Evolutionary conservation across 1,140 invertebrate species (phyloP).

Genomic region (Leptinotarsa undecemlineata): DNA sequence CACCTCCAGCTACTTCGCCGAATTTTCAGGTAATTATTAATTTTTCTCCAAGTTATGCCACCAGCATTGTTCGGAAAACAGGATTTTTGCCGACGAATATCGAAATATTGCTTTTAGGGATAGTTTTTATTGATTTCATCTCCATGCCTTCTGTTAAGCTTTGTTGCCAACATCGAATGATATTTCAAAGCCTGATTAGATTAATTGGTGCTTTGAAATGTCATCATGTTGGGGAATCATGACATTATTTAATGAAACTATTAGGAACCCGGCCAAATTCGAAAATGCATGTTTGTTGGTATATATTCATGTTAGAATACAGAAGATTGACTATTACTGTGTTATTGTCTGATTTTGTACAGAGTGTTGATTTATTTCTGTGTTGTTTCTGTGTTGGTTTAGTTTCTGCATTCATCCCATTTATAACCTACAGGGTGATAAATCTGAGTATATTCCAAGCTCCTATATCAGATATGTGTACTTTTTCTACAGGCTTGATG

Average conservation of each 20-base stretch:
- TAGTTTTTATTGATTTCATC: background rate
- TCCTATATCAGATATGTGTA: too few species aligned
- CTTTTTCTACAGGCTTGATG: too few species aligned
- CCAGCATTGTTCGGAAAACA: conserved; percentile 2
- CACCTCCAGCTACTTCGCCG: conserved; percentile 47
- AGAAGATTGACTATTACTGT: background rate
- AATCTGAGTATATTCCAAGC: too few species aligned
- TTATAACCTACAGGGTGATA: too few species aligned
- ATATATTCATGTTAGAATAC: background rate
- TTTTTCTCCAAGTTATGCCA: conserved; percentile 12
- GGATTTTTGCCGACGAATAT: background rate
- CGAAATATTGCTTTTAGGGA: background rate
- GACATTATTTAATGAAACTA: conserved; percentile 18
- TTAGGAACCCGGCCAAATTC: conserved; percentile 25
- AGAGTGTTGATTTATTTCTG: too few species aligned
- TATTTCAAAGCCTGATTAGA: conserved; percentile 15
- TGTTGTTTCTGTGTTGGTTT: too few species aligned
- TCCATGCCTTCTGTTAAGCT: background rate
- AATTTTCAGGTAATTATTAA: conserved; percentile 49
- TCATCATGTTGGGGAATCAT: background rate
- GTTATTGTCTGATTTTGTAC: too few species aligned
- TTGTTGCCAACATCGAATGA: conserved; percentile 15
- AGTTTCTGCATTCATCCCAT: too few species aligned
- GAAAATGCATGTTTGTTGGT: background rate
- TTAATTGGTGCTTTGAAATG: conserved; percentile 10